Percentiles rank a stretch among this genome's conserved stretches.
phyloP scores from a whole-genome alignment of 2,888 invertebrate species.

The Aspidiotus destructor region DNA sequence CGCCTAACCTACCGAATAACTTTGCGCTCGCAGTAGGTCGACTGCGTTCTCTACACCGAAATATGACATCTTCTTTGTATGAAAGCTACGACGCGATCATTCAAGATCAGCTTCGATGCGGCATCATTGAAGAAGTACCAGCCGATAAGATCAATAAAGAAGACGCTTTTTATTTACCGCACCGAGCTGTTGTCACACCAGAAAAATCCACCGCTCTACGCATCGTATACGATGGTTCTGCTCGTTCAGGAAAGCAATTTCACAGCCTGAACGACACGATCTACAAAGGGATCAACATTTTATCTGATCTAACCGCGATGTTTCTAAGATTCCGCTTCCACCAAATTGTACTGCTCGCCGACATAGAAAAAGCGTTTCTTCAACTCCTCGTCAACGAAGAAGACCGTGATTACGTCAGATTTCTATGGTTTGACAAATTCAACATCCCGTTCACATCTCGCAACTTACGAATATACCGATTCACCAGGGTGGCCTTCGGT shows the following conservation, averaged over 20 bases:
- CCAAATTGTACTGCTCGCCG: neutral
- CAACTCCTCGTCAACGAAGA: neutral
- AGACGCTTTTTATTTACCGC: neutral
- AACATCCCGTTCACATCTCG: neutral
- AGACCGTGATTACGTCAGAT: neutral
- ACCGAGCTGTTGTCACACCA: neutral
- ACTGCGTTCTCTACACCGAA: neutral
- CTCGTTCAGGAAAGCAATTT: neutral
- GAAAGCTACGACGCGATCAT: neutral
- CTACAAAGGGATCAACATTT: neutral
- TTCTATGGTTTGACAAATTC: neutral
- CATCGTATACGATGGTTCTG: neutral
- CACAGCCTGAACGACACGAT: neutral
- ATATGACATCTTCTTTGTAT: neutral
- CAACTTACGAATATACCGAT: neutral
- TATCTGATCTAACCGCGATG: neutral
- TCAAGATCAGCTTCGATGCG: neutral
- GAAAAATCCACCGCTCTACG: neutral
- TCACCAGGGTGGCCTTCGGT: neutral
- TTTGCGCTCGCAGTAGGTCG: neutral
- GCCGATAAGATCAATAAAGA: neutral
- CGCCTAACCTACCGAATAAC: neutral
- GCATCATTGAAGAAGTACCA: neutral
- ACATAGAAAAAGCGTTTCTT: neutral
- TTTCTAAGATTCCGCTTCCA: neutral